Conservation (phyloP, 2,888 invertebrate genomes). For the Pegoplata infirma region DNA sequence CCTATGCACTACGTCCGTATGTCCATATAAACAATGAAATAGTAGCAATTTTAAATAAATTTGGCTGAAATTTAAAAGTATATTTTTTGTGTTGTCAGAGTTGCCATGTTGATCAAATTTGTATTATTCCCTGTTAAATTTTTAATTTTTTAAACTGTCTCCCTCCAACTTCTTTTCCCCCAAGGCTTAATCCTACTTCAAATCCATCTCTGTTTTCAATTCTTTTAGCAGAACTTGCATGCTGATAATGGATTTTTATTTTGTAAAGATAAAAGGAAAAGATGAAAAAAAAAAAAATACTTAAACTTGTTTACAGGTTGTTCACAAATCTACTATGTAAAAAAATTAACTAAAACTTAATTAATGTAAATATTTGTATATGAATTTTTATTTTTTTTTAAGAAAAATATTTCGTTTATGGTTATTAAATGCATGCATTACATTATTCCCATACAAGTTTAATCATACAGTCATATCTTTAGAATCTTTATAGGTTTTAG, state of each 20-base stretch:
- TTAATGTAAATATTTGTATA: constrained; percentile 17
- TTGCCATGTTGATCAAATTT: too few species aligned
- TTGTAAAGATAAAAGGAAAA: neutral
- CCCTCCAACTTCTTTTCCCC: too few species aligned
- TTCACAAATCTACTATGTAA: constrained; percentile 2
- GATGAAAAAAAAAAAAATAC: neutral
- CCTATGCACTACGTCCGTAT: too few species aligned
- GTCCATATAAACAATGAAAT: too few species aligned
- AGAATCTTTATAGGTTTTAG: constrained; percentile 33
- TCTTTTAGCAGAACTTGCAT: constrained; percentile 15
- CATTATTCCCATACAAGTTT: neutral
- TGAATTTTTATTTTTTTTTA: neutral
- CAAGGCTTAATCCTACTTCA: neutral
- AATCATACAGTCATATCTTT: constrained; percentile 14
- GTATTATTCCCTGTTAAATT: too few species aligned
- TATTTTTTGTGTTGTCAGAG: too few species aligned
- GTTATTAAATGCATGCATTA: constrained; percentile 18
- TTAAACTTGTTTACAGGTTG: constrained; percentile 11
- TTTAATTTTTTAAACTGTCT: too few species aligned
- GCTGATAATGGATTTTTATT: constrained; percentile 8
- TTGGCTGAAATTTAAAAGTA: too few species aligned
- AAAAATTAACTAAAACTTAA: neutral
- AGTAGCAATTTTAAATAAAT: too few species aligned
- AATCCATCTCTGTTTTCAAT: neutral
- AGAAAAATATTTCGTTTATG: constrained; percentile 24